These are phyloP conservation scores for Imbricaverruca yamaguchii DNA, from an alignment of 2,888 invertebrate genomes.

Conservation along the genomic window DNA sequence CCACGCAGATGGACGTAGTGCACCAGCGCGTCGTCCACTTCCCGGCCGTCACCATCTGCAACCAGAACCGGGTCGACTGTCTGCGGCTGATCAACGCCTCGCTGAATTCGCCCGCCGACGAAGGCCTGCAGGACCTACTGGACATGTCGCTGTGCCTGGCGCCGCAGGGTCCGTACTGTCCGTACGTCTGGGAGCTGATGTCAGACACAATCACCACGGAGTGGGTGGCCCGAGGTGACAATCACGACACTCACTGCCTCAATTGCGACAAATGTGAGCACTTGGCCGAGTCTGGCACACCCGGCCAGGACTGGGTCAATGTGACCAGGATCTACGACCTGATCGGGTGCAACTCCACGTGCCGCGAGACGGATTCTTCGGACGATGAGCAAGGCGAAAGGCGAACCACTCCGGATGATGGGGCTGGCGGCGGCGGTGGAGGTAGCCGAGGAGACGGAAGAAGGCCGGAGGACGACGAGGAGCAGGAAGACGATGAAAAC, in stretches of 20 bases:
- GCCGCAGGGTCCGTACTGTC: background rate
- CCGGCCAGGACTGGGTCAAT: background rate
- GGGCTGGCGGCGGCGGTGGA: too few species aligned
- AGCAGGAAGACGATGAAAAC: too few species aligned
- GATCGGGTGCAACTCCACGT: slow-evolving; percentile 1
- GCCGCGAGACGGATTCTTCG: background rate
- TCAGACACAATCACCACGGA: too few species aligned
- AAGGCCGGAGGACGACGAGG: too few species aligned
- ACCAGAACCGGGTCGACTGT: slow-evolving; percentile 28
- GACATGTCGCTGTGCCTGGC: background rate
- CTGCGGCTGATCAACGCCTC: background rate
- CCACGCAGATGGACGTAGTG: slow-evolving; percentile 1
- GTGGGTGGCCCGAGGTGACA: background rate
- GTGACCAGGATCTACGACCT: background rate
- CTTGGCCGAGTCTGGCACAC: background rate
- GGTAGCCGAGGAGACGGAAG: too few species aligned
- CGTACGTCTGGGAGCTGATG: background rate
- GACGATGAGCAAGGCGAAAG: too few species aligned
- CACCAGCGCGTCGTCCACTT: slow-evolving; percentile 19
- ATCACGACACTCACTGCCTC: background rate
- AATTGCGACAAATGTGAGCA: background rate
- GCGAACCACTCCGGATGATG: too few species aligned
- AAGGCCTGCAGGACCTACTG: background rate
- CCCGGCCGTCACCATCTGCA: slow-evolving; percentile 28
- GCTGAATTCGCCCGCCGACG: background rate